phyloP scores from a whole-genome alignment of 2,888 invertebrate genomes.

The Calephelis perditalis region DNA sequence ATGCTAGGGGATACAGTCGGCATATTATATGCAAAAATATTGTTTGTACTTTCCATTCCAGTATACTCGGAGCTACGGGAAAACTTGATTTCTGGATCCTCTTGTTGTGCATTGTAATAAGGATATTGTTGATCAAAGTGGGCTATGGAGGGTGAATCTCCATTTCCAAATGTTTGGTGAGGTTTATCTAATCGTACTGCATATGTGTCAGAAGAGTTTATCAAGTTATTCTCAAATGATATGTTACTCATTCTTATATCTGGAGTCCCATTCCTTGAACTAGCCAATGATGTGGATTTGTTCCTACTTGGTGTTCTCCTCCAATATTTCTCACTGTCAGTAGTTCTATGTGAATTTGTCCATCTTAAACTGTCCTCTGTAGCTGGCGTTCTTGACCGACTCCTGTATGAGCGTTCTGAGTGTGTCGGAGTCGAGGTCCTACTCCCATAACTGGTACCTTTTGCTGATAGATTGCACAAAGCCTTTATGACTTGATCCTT shows the following conservation, averaged over 20 bases:
- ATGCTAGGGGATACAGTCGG: constrained; percentile 41
- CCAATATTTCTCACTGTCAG: constrained; percentile 64
- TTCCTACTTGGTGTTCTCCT: constrained; percentile 59
- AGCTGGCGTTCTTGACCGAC: constrained; percentile 59
- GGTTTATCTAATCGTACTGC: constrained; percentile 55
- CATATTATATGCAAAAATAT: constrained; percentile 48
- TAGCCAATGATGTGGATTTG: constrained; percentile 45
- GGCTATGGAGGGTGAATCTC: constrained; percentile 35
- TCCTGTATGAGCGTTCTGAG: constrained; percentile 63
- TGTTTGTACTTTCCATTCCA: constrained; percentile 46
- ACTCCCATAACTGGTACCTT: constrained; percentile 56
- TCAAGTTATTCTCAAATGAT: constrained; percentile 50
- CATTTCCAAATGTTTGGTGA: constrained; percentile 46
- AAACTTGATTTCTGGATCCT: constrained; percentile 65
- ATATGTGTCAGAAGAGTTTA: constrained; percentile 42
- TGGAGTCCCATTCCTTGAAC: constrained; percentile 50
- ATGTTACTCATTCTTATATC: constrained; percentile 54
- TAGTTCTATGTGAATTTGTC: constrained; percentile 46
- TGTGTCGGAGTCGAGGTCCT: constrained; percentile 59
- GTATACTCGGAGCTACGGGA: constrained; percentile 65
- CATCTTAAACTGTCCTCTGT: constrained; percentile 54
- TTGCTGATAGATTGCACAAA: constrained; percentile 74
- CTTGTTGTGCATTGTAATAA: constrained; percentile 56
- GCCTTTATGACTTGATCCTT: constrained; percentile 93
- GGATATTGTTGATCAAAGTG: constrained; percentile 57